A percentile compares a stretch with the other conserved stretches of the same genome.
phyloP scores from a whole-genome alignment of 1,140 invertebrate genomes.

The Hycleus phaleratus region DNA sequence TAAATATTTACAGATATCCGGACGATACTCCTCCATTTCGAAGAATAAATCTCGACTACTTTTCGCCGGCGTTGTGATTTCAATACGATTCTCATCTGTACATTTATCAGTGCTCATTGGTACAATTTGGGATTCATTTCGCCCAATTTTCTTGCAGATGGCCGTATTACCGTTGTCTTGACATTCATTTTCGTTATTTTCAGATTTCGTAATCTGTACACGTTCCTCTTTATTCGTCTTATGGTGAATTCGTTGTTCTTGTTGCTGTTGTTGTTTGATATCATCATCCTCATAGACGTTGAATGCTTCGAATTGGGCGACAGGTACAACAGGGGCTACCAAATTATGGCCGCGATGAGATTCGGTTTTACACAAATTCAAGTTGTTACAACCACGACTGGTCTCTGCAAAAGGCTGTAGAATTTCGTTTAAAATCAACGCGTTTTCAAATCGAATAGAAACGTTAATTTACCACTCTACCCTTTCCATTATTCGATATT shows the following conservation, averaged over 20 bases:
- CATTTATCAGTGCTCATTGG: slow-evolving; percentile 47
- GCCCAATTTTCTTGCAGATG: background rate
- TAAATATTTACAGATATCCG: slow-evolving; percentile 78
- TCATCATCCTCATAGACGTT: slow-evolving; percentile 63
- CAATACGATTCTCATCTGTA: slow-evolving; percentile 22
- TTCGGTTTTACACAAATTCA: background rate
- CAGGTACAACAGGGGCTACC: slow-evolving; percentile 41
- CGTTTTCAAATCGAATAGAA: too few species aligned
- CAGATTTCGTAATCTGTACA: slow-evolving; percentile 21
- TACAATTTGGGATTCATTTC: background rate
- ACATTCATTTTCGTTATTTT: slow-evolving; percentile 6
- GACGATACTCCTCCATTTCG: slow-evolving; percentile 67
- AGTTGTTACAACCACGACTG: background rate
- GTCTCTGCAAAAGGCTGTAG: slow-evolving; percentile 5
- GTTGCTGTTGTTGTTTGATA: background rate
- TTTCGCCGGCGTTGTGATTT: background rate
- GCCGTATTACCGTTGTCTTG: background rate
- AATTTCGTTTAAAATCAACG: too few species aligned
- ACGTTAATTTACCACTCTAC: too few species aligned
- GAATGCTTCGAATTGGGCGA: slow-evolving; percentile 61
- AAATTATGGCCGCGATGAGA: slow-evolving; percentile 32
- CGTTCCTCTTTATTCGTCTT: background rate
- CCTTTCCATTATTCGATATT: slow-evolving; percentile 3
- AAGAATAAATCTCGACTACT: slow-evolving; percentile 46
- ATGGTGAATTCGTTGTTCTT: background rate